Conservation (phyloP, 2,113 vertebrate genomes). For the Oplegnathus fasciatus region DNA sequence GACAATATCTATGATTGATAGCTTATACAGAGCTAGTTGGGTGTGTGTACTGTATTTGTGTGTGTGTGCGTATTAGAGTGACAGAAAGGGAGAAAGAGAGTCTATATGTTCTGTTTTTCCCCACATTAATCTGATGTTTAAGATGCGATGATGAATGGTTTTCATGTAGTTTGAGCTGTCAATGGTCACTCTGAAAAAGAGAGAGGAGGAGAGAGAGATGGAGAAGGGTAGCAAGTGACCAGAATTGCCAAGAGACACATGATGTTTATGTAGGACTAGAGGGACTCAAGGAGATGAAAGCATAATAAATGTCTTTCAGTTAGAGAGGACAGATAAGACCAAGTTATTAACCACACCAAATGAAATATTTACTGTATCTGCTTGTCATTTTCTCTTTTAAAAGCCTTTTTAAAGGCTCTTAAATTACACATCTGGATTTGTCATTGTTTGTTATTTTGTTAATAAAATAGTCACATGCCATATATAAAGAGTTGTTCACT, state of each 20-base stretch:
- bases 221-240: slow-evolving; percentile 50
- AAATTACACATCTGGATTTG: slow-evolving; percentile 15
- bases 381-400: slow-evolving; percentile 27
- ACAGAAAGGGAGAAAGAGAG: slow-evolving; percentile 40
- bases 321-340: slow-evolving; percentile 11
- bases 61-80: slow-evolving; percentile 49
- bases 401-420: slow-evolving; percentile 21
- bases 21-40: slow-evolving; percentile 70
- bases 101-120: slow-evolving; percentile 61
- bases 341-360: slow-evolving; percentile 47
- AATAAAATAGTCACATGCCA: slow-evolving; percentile 11
- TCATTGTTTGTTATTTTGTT: slow-evolving; percentile 13
- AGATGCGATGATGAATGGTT: slow-evolving; percentile 83
- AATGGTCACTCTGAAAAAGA: slow-evolving; percentile 63
- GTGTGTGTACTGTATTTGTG: slow-evolving; percentile 63
- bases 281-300: slow-evolving; percentile 50
- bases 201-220: slow-evolving; percentile 16
- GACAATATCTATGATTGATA: slow-evolving; percentile 85
- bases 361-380: slow-evolving; percentile 42
- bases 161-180: slow-evolving; percentile 79
- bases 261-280: slow-evolving; percentile 45
- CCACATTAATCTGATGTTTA: slow-evolving; percentile 81
- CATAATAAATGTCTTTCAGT: slow-evolving; percentile 54
- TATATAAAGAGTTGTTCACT: neutral
- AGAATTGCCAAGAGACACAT: slow-evolving; percentile 46